Conservation (phyloP, 2,113 vertebrate genomes). For the Oncorhynchus gorbuscha region DNA sequence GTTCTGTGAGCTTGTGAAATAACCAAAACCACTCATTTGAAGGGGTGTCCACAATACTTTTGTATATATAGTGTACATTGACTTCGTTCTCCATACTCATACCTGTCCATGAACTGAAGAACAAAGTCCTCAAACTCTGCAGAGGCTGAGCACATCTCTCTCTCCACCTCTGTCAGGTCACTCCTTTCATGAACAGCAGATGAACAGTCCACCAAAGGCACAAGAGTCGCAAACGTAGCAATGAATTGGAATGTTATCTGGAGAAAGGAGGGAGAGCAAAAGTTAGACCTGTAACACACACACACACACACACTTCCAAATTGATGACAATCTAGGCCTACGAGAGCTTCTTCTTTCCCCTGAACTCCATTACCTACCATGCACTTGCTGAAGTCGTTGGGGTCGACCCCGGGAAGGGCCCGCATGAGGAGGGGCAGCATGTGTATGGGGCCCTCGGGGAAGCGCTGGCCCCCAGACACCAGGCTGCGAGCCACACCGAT, state of each 20-base stretch:
- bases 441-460: constrained; percentile 94
- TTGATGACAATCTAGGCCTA: background rate
- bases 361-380: constrained; percentile 79
- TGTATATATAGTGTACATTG: too few relatives aligned
- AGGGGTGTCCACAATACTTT: too few relatives aligned
- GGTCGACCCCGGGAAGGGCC: constrained; percentile 95
- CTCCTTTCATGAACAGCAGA: constrained; percentile 89
- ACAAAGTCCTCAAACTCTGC: constrained; percentile 99
- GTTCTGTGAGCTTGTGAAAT: too few relatives aligned
- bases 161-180: constrained; percentile 94
- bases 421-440: constrained; percentile 97
- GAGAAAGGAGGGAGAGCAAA: constrained; percentile 40
- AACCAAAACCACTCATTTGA: too few relatives aligned
- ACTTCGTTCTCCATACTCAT: background rate
- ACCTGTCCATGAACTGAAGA: constrained; percentile 99
- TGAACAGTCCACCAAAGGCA: constrained; percentile 99
- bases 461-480: constrained; percentile 86
- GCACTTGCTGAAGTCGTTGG: constrained; percentile 99
- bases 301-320: background rate
- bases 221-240: constrained; percentile 97
- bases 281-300: background rate
- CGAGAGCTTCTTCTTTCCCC: background rate
- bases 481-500: constrained; percentile 96
- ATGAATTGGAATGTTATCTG: constrained; percentile 99
- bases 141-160: constrained; percentile 94